Conservation (phyloP, 2,888 invertebrate species). For the Amiota communis region DNA sequence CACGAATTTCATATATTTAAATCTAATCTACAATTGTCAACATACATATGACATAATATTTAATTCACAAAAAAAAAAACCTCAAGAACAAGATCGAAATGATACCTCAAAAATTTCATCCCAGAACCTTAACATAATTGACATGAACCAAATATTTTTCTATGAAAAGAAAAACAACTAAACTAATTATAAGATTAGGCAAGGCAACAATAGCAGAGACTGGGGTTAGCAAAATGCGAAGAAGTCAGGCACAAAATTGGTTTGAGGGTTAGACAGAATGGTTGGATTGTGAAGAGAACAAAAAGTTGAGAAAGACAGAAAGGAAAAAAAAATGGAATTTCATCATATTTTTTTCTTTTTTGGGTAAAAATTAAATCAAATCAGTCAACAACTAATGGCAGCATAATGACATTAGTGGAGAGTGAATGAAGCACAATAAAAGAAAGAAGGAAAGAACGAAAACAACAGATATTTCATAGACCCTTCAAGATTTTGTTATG, state of each 20-base stretch:
- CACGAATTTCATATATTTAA: too few species aligned
- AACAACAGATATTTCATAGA: not conserved
- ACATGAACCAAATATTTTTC: slow-evolving; percentile 40
- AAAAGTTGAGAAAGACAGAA: slow-evolving; percentile 38
- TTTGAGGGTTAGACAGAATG: not conserved
- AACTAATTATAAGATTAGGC: slow-evolving; percentile 63
- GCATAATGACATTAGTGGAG: slow-evolving; percentile 60
- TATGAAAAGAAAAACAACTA: slow-evolving; percentile 36
- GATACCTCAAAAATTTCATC: slow-evolving; percentile 42
- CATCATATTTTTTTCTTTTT: slow-evolving; percentile 24
- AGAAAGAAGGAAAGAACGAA: not conserved
- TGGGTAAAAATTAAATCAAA: slow-evolving; percentile 58
- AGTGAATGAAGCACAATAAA: not conserved
- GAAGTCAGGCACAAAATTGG: slow-evolving; percentile 44
- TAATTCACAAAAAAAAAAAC: slow-evolving; percentile 5
- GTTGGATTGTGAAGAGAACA: slow-evolving; percentile 21
- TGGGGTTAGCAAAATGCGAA: not conserved
- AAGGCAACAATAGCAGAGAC: slow-evolving; percentile 31
- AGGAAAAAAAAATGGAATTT: slow-evolving; percentile 3
- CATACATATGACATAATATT: too few species aligned
- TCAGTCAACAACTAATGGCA: slow-evolving; percentile 67
- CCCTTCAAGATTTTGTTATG: not conserved
- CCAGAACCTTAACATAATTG: slow-evolving; percentile 38
- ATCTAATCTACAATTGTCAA: too few species aligned
- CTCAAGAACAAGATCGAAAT: not conserved